Evolutionary conservation across 2,888 invertebrate genomes (phyloP).

Genomic region (Latheticus oryzae): DNA sequence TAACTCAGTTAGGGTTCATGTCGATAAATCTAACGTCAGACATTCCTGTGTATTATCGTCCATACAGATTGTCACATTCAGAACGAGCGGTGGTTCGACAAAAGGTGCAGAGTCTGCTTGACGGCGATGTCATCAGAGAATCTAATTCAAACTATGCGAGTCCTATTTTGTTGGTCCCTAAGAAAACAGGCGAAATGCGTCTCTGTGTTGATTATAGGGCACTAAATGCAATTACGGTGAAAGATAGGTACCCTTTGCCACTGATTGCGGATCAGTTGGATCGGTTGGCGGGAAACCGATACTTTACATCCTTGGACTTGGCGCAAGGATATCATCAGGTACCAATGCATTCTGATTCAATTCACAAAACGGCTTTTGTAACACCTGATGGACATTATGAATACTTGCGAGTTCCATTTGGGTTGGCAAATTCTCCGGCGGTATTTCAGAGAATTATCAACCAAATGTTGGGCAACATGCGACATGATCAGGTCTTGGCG

Average conservation of each 20-base stretch:
- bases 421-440: neutral
- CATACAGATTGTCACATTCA: constrained; percentile 31
- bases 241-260: constrained; percentile 55
- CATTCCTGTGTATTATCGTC: constrained; percentile 35
- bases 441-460: constrained; percentile 4
- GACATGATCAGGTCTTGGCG: constrained; percentile 26
- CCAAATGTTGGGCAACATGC: neutral
- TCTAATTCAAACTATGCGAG: constrained; percentile 9
- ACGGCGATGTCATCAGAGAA: constrained; percentile 28
- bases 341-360: neutral
- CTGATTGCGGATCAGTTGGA: constrained; percentile 10
- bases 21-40: no score
- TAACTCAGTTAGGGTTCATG: no score
- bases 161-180: constrained; percentile 45
- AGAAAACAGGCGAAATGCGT: constrained; percentile 48
- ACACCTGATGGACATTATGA: constrained; percentile 6
- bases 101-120: constrained; percentile 30
- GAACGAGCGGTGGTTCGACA: constrained; percentile 32
- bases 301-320: constrained; percentile 1
- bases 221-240: constrained; percentile 53
- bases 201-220: constrained; percentile 52
- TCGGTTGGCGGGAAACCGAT: neutral
- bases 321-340: neutral
- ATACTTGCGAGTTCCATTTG: constrained; percentile 1
- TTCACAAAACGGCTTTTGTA: constrained; percentile 1